Percentiles rank a stretch among this genome's conserved stretches.
These are phyloP conservation scores for Artibeus jamaicensis DNA, from an alignment of 2,797 vertebrate genomes.

Conservation along the genomic window DNA sequence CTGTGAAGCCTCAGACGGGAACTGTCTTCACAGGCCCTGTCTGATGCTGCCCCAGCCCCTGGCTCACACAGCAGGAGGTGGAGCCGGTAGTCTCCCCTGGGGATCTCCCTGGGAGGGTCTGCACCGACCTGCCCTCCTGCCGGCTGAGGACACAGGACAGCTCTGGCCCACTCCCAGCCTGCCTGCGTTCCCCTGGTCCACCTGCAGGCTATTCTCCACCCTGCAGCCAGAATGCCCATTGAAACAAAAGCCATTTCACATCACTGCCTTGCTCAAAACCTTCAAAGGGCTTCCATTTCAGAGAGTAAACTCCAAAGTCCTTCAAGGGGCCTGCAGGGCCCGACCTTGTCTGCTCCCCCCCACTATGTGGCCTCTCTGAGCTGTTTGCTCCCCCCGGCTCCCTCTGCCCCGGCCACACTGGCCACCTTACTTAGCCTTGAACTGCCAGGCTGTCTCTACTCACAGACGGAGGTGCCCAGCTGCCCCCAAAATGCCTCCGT, in stretches of 20 bases:
- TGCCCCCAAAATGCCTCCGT: not conserved
- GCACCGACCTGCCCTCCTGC: not conserved
- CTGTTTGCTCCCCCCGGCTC: not conserved
- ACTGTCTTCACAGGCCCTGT: too few relatives aligned
- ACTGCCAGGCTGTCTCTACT: too few relatives aligned
- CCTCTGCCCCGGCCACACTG: not conserved
- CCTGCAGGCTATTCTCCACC: not conserved
- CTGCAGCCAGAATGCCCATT: not conserved
- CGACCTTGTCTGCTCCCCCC: not conserved
- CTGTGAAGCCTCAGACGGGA: not conserved
- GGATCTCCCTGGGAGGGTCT: not conserved
- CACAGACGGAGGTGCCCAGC: not conserved
- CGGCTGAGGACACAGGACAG: not conserved
- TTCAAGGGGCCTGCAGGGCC: not conserved
- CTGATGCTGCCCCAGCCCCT: not conserved
- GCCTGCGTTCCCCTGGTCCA: accelerated
- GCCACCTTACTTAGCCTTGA: not conserved
- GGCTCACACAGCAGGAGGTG: not conserved
- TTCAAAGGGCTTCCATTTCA: not conserved
- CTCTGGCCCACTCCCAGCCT: not conserved
- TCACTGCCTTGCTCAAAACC: not conserved
- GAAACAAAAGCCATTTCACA: not conserved
- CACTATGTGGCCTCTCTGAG: too few relatives aligned
- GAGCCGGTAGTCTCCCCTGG: not conserved
- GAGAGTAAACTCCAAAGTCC: not conserved